Evolutionary conservation across 2,113 vertebrate species (phyloP).

Genomic region (Ctenodactylus gundi): DNA sequence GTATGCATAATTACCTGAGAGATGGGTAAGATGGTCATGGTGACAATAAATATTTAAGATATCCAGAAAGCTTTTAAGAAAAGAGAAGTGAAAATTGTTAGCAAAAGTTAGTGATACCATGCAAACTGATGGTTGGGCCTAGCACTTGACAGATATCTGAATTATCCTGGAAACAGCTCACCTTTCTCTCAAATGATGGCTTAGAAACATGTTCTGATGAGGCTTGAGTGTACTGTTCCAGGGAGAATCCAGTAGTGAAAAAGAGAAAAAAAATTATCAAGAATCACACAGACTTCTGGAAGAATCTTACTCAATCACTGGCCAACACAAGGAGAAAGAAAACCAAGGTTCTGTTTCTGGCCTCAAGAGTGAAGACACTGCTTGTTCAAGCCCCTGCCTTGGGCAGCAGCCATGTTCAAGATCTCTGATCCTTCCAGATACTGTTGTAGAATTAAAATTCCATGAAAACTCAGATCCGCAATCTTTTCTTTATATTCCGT

Average conservation of each 20-base stretch:
- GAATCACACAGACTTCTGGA: neutral
- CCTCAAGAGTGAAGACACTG: rapidly evolving
- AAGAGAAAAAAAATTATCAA: rapidly evolving
- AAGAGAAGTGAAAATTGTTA: neutral
- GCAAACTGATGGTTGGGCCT: neutral
- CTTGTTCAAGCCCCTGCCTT: neutral
- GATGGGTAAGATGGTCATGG: neutral
- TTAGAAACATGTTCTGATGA: neutral
- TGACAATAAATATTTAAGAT: slow-evolving; percentile 20
- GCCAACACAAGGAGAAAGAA: neutral
- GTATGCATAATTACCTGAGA: neutral
- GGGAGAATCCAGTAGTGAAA: neutral
- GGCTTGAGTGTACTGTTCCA: neutral
- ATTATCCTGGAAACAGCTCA: neutral
- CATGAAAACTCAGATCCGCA: neutral
- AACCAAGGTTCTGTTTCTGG: rapidly evolving
- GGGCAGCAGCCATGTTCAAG: rapidly evolving
- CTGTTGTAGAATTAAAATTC: neutral
- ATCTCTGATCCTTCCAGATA: neutral
- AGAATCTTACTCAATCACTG: neutral
- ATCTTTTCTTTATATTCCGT: neutral
- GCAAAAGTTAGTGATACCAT: neutral
- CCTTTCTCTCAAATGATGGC: neutral
- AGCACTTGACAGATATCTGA: neutral
- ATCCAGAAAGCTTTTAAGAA: neutral